Base-by-base conservation (phyloP, 2,113 vertebrate genomes). In the Conger conger region DNA sequence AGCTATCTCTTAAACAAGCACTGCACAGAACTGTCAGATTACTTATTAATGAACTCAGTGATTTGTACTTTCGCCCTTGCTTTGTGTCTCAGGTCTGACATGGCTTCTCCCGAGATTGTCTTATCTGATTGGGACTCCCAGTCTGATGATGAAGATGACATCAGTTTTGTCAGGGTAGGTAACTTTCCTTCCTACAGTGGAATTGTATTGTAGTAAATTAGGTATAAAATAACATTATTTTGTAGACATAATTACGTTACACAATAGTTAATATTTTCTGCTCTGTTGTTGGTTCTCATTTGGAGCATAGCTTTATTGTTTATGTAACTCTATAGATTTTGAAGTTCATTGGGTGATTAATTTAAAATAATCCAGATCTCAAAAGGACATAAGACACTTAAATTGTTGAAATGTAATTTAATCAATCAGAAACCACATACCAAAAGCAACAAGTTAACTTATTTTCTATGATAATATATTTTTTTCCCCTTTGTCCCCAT, bases 61-160 rank as follows among this genome's bases (percentile, higher is more conserved):
- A 33, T 73, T 73, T 73, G 68, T 30, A 73, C 68, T 1, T 73
- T 73, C 33, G 68, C 6, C 68, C 68, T 73, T 60, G 27, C 60
- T 30, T 42, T 2, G 27, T 73, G 68, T 83, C 86, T 86, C 35
- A 81, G 82, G 82, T 84, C 76, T 57, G 54, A 83, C 53, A 68
- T 54, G 63, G 50, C 15, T 50, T 23, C n/a, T 18, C 82, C 30
- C 36, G 50, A 83, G 38, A 87, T 86, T 79, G 80, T 84, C 33
- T 33, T 20, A 36, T 38, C 86, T 35, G n/a, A 60, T 36, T 45
- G 63, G 79, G 82, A 83, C 11, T 86, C 83, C 53, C n/a, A 81
- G 53, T 40, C 77, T 79, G 84, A 76, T 37, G 84, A 89, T 53
- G 82, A 86, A 42, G 84, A 86, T 45, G 80, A 82, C 23, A 40